Conservation (phyloP, 2,797 vertebrate species). For the Sciurus carolinensis region DNA sequence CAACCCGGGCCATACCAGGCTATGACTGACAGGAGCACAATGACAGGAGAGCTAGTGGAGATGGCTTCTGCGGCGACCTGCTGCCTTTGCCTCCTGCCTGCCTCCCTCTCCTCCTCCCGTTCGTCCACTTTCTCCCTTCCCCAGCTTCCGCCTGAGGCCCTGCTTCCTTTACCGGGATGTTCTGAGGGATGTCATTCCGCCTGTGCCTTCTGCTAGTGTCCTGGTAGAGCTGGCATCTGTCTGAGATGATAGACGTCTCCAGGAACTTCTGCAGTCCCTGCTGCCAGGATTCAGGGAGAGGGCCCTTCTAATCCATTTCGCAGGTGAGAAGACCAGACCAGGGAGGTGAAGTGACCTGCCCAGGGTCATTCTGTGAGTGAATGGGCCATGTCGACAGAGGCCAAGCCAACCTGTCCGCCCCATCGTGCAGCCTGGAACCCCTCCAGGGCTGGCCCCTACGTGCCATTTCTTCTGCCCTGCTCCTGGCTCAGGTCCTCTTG, state of each 20-base stretch:
- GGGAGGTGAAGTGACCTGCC: background rate
- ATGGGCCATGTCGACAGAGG: background rate
- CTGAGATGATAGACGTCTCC: background rate
- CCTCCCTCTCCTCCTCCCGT: too few species aligned
- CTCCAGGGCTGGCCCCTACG: accelerated
- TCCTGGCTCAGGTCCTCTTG: background rate
- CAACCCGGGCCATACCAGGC: accelerated
- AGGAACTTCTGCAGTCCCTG: too few species aligned
- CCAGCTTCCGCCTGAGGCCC: background rate
- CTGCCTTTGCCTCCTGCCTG: accelerated
- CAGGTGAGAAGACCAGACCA: background rate
- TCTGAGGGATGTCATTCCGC: background rate
- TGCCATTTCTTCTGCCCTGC: background rate
- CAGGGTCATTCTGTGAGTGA: background rate
- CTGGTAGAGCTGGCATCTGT: accelerated
- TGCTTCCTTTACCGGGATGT: background rate
- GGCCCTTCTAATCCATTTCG: background rate
- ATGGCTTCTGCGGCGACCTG: accelerated
- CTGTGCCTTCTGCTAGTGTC: background rate
- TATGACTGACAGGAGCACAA: accelerated
- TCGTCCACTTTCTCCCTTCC: background rate
- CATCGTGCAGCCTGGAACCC: accelerated
- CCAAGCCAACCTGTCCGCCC: background rate
- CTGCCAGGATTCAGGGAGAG: accelerated
- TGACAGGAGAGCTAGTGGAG: accelerated